These are phyloP conservation scores for Pollimyrus isidori DNA, from an alignment of 2,113 vertebrate species.

Conservation along the genomic window DNA sequence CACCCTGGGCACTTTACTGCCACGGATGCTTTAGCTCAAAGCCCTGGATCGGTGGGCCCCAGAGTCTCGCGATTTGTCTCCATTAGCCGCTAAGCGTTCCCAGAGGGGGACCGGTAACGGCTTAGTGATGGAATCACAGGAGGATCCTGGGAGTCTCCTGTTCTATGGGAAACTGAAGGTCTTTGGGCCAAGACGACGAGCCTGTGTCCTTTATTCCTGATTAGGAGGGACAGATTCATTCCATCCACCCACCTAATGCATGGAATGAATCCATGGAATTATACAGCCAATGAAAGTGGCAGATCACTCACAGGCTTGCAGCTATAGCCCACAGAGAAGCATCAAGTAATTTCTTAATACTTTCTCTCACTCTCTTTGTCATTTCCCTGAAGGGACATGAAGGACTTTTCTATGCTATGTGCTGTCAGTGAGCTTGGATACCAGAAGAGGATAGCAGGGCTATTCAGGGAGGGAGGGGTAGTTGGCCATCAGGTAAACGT, in stretches of 20 bases:
- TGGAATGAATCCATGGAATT: neutral
- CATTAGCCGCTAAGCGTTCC: constrained; percentile 36
- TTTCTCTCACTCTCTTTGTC: neutral
- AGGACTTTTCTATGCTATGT: neutral
- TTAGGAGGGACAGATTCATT: neutral
- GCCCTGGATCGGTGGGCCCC: constrained; percentile 28
- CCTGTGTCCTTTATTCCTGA: neutral
- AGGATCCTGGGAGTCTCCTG: constrained; percentile 23
- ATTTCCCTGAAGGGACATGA: neutral
- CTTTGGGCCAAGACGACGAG: constrained; percentile 20
- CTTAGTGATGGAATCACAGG: constrained; percentile 39
- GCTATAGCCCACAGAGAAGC: neutral
- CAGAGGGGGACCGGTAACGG: constrained; percentile 31
- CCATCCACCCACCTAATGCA: neutral
- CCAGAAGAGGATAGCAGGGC: neutral
- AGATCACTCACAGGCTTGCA: neutral
- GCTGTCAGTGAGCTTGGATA: neutral
- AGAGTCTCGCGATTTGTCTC: constrained; percentile 34
- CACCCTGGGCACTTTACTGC: neutral
- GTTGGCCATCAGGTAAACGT: neutral
- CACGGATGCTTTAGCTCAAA: constrained; percentile 30
- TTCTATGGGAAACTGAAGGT: neutral
- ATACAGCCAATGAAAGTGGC: neutral
- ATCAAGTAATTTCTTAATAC: neutral
- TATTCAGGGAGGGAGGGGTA: neutral